Evolutionary conservation across 2,888 invertebrate species (phyloP), one percentile per base, ranked within the genome.

Genomic region (Eupeodes latifasciatus): DNA sequence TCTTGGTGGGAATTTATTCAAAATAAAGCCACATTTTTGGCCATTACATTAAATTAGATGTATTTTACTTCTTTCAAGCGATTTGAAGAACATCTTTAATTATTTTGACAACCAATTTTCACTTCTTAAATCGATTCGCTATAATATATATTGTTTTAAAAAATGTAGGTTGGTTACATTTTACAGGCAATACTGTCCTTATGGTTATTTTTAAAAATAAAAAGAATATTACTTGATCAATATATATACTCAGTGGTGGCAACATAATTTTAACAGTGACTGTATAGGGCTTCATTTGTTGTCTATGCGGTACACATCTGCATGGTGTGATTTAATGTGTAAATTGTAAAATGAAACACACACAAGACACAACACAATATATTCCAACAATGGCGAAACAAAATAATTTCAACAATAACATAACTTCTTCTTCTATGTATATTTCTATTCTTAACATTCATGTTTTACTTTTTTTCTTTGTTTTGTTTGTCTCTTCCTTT

Each of bases 351-450:
- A 74, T 86, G 55, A 79, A 47, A 87, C 75, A 79, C 74, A 78
- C 66, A 90, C 87, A 90, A 90, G 89, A 90, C 90, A 90, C 90
- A 40, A 90, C 88, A 91, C 82, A 89, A 84, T 89, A 91, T 12
- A 79, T 81, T 90, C 89, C 90, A 91, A 91, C 86, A 90, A 90
- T 85, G 90, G 89, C 89, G 78, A 69, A 86, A 64, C 62, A 67
- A 66, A 66, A 66, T 66, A 49, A 49, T 64, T 90, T 89, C 89
- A 91, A 91, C 86, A 90, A 90, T 85, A 90, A 89, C 89, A 87
- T 76, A 86, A 67, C 59, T 53, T 47, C 81, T 75, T 47, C 11
- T 80, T 67, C 14, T 59, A 11, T 36, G 27, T 27, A 27, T 2
- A 27, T 2, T 59, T 59, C 34, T 59, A 59, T 59, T 14, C 14